Percentiles rank a stretch among this genome's conserved stretches.
Conservation (phyloP, 1,140 invertebrate genomes). For the Bombus impatiens region DNA sequence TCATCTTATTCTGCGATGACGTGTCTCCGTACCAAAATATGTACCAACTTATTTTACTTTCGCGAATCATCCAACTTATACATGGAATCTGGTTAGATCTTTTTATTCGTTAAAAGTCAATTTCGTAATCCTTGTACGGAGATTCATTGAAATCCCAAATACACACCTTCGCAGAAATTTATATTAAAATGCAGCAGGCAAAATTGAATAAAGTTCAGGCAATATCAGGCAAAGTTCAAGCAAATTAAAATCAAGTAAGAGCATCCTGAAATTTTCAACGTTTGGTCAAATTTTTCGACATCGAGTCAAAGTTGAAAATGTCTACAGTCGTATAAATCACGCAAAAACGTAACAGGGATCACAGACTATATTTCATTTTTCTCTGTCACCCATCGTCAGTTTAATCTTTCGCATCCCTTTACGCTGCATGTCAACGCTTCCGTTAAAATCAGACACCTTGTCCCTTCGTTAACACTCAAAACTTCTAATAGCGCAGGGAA, state of each 20-base stretch:
- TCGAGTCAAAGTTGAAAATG: background rate
- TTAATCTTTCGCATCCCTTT: constrained; percentile 8
- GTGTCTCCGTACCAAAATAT: background rate
- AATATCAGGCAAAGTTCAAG: background rate
- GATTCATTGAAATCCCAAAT: background rate
- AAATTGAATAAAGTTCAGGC: background rate
- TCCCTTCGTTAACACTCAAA: background rate
- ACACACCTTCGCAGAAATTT: background rate
- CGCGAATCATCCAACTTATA: background rate
- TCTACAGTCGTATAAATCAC: background rate
- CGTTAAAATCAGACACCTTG: background rate
- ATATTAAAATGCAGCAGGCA: background rate
- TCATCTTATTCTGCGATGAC: constrained; percentile 14
- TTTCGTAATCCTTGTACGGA: background rate
- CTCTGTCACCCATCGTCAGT: background rate
- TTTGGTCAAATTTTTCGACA: background rate
- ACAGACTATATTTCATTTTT: background rate
- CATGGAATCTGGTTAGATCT: background rate
- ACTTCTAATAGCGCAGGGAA: background rate
- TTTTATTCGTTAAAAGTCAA: background rate
- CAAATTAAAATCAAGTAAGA: background rate
- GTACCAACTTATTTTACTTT: background rate
- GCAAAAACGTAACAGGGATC: background rate
- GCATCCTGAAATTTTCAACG: background rate
- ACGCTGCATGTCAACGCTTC: background rate